Base-by-base conservation (phyloP, 2,113 vertebrate genomes). In the Oncorhynchus nerka region DNA sequence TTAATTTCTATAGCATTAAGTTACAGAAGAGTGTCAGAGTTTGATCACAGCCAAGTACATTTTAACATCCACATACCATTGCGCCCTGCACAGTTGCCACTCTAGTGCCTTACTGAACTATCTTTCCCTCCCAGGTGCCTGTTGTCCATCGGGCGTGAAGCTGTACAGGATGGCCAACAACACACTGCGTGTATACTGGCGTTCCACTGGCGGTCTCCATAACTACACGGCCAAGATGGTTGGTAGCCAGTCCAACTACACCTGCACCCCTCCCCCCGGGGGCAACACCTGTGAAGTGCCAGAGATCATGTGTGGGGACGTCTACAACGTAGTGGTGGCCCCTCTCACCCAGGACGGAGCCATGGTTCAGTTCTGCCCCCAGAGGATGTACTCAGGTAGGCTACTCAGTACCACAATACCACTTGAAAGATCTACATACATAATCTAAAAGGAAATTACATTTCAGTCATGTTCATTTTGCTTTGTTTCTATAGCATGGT, bases 331-430 rank as follows among this genome's bases (percentile, higher is more conserved):
- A 5, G 86, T 94, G 34, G 96, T 97, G 2, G 92, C 95, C 8
- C 96, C 97, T 0, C 68, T 95, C 62, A 89, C 90, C 28, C 45
- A 84, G 19, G 93, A 90, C 4, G 93, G 92, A 81, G 69, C 22
- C 59, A 93, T 91, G 84, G 89, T 94, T 67, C 86, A 78, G 0
- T 96, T 97, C 90, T 98, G 97, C 73, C 90, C 94, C 0, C 87
- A 93, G 69, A 97, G 94, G 84, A 89, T 94, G 78, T 98, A 96
- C 91, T 97, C 94, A 91, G 97, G 97, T 99, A 95, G 39, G 39
- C 39, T 45, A 45, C 81, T 28, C 45, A 22, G n/a, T 51, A 30
- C 28, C 39, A 45, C 39, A 20, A 68, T 7, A 9, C 19, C 6
- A 45, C 26, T 2, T 15, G 8, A 24, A 24, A 66, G 26, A 9